Conservation (phyloP, 2,797 vertebrate species). For the Sebastes cheni region DNA sequence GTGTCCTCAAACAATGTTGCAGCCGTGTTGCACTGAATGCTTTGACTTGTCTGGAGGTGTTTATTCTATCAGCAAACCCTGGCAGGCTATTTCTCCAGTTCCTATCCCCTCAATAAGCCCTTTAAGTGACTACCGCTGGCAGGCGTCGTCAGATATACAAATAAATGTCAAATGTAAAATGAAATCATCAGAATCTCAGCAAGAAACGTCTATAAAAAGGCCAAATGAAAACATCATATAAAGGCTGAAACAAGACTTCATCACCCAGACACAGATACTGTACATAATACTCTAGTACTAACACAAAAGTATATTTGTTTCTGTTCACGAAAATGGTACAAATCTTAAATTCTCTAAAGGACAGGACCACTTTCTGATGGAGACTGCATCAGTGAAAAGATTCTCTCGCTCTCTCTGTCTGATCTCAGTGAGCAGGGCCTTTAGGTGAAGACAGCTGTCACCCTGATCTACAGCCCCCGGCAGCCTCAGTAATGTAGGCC, state of each 20-base stretch:
- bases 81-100: neutral
- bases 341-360: constrained; percentile 42
- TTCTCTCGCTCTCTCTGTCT: constrained; percentile 16
- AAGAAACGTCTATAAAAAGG: neutral
- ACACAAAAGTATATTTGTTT: constrained; percentile 20
- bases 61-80: neutral
- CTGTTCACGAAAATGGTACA: neutral
- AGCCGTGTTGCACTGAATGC: neutral
- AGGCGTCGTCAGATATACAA: neutral
- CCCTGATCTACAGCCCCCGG: constrained; percentile 87
- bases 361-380: constrained; percentile 21
- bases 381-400: constrained; percentile 25
- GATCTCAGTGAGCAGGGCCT: constrained; percentile 78
- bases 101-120: neutral
- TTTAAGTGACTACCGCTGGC: neutral
- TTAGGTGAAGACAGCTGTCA: constrained; percentile 86
- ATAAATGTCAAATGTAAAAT: constrained; percentile 14
- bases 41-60: neutral
- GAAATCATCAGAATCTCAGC: neutral
- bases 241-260: neutral
- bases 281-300: neutral
- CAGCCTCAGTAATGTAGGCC: constrained; percentile 85
- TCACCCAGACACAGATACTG: neutral
- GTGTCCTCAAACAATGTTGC: neutral
- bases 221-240: neutral